Base-by-base conservation (phyloP, 2,888 invertebrate species). In the Odontomyia ornata region DNA sequence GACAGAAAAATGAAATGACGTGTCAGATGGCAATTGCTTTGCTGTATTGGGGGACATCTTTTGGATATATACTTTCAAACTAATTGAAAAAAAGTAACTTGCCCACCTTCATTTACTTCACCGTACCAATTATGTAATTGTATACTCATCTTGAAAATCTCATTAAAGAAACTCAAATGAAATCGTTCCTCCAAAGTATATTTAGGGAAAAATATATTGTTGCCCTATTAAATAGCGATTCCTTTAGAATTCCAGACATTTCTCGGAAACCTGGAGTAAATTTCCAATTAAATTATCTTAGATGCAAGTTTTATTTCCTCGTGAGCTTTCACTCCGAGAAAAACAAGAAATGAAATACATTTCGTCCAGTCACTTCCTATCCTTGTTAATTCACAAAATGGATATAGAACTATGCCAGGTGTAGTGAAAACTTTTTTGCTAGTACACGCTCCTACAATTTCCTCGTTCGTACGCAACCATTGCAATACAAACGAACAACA, bases 371-470 rank as follows among this genome's bases (percentile, higher is more conserved):
- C 36, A 36, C 36, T 5, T 36, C 9, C 9, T 36, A 9, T 52
- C 52, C 52, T 9, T 18, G 52, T 52, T 52, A 52, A 52, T 52
- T 52, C 13, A 52, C 52, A 52, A 52, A 52, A 52, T 52, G 52
- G 52, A 52, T 9, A 52, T 15, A 52, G n/a, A 52, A 52, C 18
- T 52, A 52, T 52, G 3, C 5, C 15, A 52, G 52, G 52, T 52
- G 52, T 52, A 13, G 18, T 52, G 52, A 36, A 36, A 36, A 36
- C 52, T 18, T 13, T 13, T 52, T 9, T 9, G 52, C 3, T 9
- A 3, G 15, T 15, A 52, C 5, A 52, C 15, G 9, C 36, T 3
- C 36, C 3, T 52, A 18, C 52, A 52, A 43, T 52, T 4, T 52
- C 52, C 7, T 52, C 52, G 13, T 36, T 36, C 36, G 36, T 36